These are phyloP conservation scores for Seriola dumerili DNA, from an alignment of 2,113 vertebrate genomes.

Conservation along the genomic window DNA sequence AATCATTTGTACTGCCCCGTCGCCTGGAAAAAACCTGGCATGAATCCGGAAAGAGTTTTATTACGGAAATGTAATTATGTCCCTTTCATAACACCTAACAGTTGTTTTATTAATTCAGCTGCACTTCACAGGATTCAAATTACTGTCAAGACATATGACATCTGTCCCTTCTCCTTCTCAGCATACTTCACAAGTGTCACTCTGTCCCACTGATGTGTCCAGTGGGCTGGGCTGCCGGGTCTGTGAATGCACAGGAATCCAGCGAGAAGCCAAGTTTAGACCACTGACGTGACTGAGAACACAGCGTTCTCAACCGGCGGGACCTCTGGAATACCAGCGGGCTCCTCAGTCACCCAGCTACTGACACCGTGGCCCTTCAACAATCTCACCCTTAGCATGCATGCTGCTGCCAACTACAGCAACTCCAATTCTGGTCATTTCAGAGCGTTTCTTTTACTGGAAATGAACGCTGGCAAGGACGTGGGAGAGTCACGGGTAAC, in stretches of 20 bases:
- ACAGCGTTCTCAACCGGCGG: conserved; percentile 51
- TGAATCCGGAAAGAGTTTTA: neutral
- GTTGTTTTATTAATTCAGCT: conserved; percentile 30
- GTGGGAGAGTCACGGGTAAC: neutral
- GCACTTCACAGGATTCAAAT: conserved; percentile 47
- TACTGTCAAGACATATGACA: conserved; percentile 58
- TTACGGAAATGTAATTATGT: conserved; percentile 15
- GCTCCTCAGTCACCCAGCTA: conserved; percentile 34
- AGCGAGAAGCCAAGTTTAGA: conserved; percentile 74
- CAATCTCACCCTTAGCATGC: conserved; percentile 7
- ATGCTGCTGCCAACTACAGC: neutral
- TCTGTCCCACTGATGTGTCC: conserved; percentile 34
- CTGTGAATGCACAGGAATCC: conserved; percentile 65
- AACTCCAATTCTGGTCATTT: neutral
- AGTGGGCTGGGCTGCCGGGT: conserved; percentile 2
- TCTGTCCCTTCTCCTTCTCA: conserved; percentile 41
- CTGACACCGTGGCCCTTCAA: conserved; percentile 35
- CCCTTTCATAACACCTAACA: conserved; percentile 24
- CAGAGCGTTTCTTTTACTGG: neutral
- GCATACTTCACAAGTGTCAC: conserved; percentile 62
- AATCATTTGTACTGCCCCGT: neutral
- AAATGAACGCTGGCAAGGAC: neutral
- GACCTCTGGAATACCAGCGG: conserved; percentile 50
- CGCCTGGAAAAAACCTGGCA: neutral
- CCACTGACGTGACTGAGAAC: conserved; percentile 60